Percentiles rank a stretch among this genome's conserved stretches.
Conservation (phyloP, 2,888 invertebrate genomes). For the Cerastis leucographa region DNA sequence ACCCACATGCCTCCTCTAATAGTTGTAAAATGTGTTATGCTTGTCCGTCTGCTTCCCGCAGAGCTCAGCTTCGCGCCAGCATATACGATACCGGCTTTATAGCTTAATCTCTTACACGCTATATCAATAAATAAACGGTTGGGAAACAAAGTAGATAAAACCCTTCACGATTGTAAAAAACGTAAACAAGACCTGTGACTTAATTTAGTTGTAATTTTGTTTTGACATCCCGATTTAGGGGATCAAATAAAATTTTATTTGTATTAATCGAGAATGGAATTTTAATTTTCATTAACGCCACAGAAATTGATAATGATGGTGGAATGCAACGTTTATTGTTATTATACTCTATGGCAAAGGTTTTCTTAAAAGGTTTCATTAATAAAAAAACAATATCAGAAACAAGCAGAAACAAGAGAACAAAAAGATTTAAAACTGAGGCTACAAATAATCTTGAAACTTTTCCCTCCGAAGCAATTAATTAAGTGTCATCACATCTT, state of each 20-base stretch:
- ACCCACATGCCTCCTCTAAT: slow-evolving; percentile 79
- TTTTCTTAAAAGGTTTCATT: neutral
- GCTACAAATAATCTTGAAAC: slow-evolving; percentile 37
- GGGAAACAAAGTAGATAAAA: slow-evolving; percentile 79
- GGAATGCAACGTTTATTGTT: neutral
- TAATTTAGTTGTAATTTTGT: slow-evolving; percentile 58
- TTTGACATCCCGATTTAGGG: slow-evolving; percentile 51
- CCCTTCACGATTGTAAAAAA: slow-evolving; percentile 60
- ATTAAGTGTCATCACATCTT: slow-evolving; percentile 66
- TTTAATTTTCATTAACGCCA: slow-evolving; percentile 35
- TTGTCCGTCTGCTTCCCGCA: slow-evolving; percentile 81
- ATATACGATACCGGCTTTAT: slow-evolving; percentile 82
- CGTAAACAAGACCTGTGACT: slow-evolving; percentile 59
- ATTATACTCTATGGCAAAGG: neutral
- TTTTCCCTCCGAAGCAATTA: slow-evolving; percentile 55
- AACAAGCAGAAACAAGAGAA: slow-evolving; percentile 24
- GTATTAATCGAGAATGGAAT: slow-evolving; percentile 36
- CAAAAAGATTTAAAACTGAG: slow-evolving; percentile 16
- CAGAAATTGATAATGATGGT: neutral
- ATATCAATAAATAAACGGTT: slow-evolving; percentile 86
- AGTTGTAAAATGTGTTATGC: slow-evolving; percentile 86
- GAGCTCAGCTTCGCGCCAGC: slow-evolving; percentile 84
- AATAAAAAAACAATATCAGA: slow-evolving; percentile 29
- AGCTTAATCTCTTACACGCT: slow-evolving; percentile 87
- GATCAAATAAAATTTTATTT: slow-evolving; percentile 45